Evolutionary conservation across 2,113 vertebrate genomes (phyloP).

Genomic region (Andinoacara biseriatus): DNA sequence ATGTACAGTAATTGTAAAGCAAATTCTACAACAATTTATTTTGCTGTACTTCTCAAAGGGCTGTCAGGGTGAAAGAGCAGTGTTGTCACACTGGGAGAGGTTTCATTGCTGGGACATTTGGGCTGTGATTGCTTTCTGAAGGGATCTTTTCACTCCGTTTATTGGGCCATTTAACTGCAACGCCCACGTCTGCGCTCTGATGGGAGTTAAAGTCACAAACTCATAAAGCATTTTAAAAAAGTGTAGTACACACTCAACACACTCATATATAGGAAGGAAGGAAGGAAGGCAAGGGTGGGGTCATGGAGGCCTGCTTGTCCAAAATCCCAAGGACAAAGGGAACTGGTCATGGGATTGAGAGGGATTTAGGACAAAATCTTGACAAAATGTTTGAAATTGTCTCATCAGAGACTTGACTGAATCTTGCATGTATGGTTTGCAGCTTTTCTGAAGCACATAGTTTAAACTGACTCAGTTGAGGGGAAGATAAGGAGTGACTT

Average conservation of each 20-base stretch:
- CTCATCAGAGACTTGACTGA: conserved; percentile 18
- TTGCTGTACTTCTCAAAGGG: background rate
- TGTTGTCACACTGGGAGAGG: conserved; percentile 22
- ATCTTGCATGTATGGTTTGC: conserved; percentile 28
- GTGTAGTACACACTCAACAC: conserved; percentile 5
- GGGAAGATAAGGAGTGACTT: conserved; percentile 26
- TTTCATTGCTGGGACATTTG: conserved; percentile 56
- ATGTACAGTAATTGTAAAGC: background rate
- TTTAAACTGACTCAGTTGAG: conserved; percentile 31
- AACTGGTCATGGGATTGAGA: conserved; percentile 8
- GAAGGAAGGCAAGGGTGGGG: conserved; percentile 28
- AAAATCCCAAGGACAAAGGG: conserved; percentile 46
- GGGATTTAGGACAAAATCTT: conserved; percentile 26
- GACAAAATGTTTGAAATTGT: conserved; percentile 67
- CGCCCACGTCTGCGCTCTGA: conserved; percentile 60
- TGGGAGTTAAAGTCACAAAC: conserved; percentile 54
- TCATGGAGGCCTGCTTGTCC: conserved; percentile 18
- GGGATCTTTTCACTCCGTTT: conserved; percentile 73
- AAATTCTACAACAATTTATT: background rate
- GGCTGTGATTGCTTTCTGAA: conserved; percentile 57
- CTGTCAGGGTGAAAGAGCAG: conserved; percentile 30
- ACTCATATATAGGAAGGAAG: conserved; percentile 7
- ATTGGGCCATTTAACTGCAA: conserved; percentile 71
- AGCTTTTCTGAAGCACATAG: conserved; percentile 34
- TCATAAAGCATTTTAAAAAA: conserved; percentile 59